Percentiles rank a stretch among this genome's conserved stretches.
Conservation (phyloP, 2,113 vertebrate genomes). For the Motacilla alba region DNA sequence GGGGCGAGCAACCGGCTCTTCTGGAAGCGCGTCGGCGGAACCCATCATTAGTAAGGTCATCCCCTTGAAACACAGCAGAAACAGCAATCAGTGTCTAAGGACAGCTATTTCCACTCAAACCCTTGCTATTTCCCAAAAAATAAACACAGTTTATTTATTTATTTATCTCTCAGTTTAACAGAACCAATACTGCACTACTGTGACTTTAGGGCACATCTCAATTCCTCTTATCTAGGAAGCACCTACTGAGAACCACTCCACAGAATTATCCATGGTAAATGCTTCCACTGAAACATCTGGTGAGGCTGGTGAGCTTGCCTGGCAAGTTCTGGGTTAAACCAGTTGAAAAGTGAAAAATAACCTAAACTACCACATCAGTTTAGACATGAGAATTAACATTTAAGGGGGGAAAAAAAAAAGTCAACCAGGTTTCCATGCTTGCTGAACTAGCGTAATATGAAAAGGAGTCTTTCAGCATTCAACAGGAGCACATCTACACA, state of each 20-base stretch:
- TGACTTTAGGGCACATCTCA: neutral
- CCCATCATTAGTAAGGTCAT: slow-evolving; percentile 99
- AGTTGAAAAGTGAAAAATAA: neutral
- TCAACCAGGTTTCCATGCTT: neutral
- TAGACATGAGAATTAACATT: neutral
- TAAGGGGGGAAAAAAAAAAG: accelerated
- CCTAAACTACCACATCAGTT: neutral
- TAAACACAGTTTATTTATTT: neutral
- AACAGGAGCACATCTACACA: neutral
- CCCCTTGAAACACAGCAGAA: slow-evolving; percentile 76
- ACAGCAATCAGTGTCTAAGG: neutral
- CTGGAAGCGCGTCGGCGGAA: slow-evolving; percentile 91
- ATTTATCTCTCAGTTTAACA: neutral
- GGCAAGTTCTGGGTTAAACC: neutral
- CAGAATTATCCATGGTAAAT: neutral
- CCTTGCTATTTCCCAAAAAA: neutral
- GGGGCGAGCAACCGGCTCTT: slow-evolving; percentile 88
- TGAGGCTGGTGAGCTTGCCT: neutral
- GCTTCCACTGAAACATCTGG: neutral
- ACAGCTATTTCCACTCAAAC: neutral
- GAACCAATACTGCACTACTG: neutral
- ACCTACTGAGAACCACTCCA: neutral
- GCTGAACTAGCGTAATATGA: neutral
- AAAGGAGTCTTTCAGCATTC: neutral
- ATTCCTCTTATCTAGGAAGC: neutral